Evolutionary conservation across 2,113 vertebrate genomes (phyloP).

Genomic region (Galemys pyrenaicus): DNA sequence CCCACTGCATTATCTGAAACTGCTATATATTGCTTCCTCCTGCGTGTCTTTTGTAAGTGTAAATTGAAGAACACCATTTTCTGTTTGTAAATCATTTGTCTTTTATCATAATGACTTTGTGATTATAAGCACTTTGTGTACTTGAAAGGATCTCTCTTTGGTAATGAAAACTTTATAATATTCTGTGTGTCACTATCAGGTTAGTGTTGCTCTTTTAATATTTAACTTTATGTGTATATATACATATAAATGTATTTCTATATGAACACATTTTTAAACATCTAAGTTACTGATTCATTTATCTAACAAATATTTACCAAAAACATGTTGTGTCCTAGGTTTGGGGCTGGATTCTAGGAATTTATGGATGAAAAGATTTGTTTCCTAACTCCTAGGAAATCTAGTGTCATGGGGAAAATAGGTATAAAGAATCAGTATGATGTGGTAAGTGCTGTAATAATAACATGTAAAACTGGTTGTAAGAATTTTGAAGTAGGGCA

Average conservation of each 20-base stretch:
- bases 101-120: constrained; percentile 1
- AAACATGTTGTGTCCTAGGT: neutral
- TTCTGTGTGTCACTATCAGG: neutral
- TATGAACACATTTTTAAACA: neutral
- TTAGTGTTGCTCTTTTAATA: constrained; percentile 1
- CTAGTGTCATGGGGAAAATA: neutral
- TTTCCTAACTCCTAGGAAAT: neutral
- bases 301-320: constrained; percentile 5
- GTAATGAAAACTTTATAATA: neutral
- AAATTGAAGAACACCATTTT: constrained; percentile 38
- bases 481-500: neutral
- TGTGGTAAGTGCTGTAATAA: neutral
- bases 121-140: neutral
- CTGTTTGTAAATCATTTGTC: constrained; percentile 30
- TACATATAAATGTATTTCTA: neutral
- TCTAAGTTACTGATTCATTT: constrained; percentile 15
- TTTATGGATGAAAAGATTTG: neutral
- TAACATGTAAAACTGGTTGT: neutral
- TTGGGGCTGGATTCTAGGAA: neutral
- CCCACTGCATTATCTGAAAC: neutral
- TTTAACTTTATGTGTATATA: neutral
- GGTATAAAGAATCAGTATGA: neutral
- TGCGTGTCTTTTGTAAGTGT: neutral
- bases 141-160: constrained; percentile 1
- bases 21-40: neutral